Evolutionary conservation across 2,888 invertebrate species (phyloP), one percentile per base, ranked within the genome.

Genomic region (Pammene fasciana): DNA sequence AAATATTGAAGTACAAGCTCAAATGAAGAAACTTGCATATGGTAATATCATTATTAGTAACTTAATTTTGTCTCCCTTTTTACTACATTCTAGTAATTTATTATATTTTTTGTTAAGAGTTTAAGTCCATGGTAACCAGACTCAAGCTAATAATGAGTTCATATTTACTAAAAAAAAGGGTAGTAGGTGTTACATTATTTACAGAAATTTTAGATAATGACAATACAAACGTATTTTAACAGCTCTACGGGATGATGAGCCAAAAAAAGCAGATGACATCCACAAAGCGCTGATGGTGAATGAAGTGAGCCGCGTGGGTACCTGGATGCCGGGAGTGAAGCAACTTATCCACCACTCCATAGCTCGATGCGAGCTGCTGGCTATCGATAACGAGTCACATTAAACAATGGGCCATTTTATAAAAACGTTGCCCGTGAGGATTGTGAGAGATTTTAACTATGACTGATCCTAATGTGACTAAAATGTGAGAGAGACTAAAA

Each of bases 251-350:
- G 86, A 89, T 64, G 88, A 93, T 54, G 83, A 92, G 56, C 87
- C 90, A 2, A 86, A 82, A 13, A 85, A 83, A 80, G 94, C 94
- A 36, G 94, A 95, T 83, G 90, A 93, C 68, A 88, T 94, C 60
- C 95, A 95, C 74, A 84, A 93, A 77, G 87, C 90, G 0, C 81
- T 95, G 16, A 94, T 95, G 94, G 93, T 94, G 73, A 93, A 94
- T 71, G 88, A 94, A 85, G 93, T 94, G 0, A 88, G 92, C 71
- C 79, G 88, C 9, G 94, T 94, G 0, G 93, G 93, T 59, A 86
- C 87, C 0, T 95, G 95, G 94, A 94, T 95, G 93, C 92, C 94
- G 0, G 94, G 94, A 52, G 88, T 95, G 38, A 93, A 94, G 76
- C 94, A 94, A 71, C 84, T 95, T 0, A 93, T 95, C 70, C 90